Base-by-base conservation (phyloP, 1,140 invertebrate genomes). In the Drosophila azteca region DNA sequence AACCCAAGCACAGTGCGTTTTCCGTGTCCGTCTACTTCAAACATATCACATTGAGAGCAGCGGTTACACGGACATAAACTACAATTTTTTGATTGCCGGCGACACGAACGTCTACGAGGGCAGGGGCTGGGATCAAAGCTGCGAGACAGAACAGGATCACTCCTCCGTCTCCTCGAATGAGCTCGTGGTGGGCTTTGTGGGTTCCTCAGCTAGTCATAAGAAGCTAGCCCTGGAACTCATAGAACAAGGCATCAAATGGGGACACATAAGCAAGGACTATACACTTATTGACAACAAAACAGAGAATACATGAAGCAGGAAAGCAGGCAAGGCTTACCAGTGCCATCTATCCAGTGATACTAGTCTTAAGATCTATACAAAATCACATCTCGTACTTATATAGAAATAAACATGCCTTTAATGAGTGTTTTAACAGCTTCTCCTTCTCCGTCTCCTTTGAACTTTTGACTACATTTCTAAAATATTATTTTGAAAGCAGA, bases 1-100 rank as follows among this genome's bases (percentile, higher is more conserved):
- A 6, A 78, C 87, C 9, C 80, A 85, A 35, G 84, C 85, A 1
- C 31, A 51, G 35, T 90, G 88, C 57, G 70, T 59, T 1, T 73
- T 58, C 24, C 64, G 64, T 2, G 92, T 95, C 4, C 91, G 93
- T 43, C 46, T 77, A 2, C 93, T 94, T 15, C 95, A 95, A 88
- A 93, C 92, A 2, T 94, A 93, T 62, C 94, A 95, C 73, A 94
- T 95, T 26, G 93, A 94, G 48, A 71, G 62, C 2, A 90, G 83
- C 8, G 70, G 91, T 0, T 91, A 93, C 92, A 80, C 82, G 17
- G 95, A 95, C 73, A 95, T 95, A n/a, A 94, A 79, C 41, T 96
- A 95, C 79, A 97, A 95, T 80, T 97, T 97, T 79, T 82, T 97
- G 6, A 93, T 96, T 6, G 96, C 95, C 0, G 95, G 95, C 17